These are phyloP conservation scores for Lacanobia wlatinum DNA, from an alignment of 2,888 invertebrate genomes.

Conservation along the genomic window DNA sequence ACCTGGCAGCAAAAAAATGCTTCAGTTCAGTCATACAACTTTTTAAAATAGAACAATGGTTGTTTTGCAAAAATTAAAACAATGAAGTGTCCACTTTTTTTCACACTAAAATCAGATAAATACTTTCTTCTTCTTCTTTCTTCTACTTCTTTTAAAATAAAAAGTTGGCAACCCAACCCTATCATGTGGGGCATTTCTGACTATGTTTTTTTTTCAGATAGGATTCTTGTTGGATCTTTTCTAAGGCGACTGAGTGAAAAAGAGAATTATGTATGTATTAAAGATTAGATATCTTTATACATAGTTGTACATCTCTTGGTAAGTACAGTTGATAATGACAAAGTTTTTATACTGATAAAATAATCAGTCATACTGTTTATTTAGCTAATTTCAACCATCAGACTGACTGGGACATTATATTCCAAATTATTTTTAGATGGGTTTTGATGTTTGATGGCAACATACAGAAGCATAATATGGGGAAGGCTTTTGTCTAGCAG, in stretches of 20 bases:
- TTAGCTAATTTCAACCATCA: background rate
- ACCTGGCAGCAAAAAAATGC: no score
- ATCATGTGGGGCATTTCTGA: background rate
- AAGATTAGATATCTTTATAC: constrained; percentile 7
- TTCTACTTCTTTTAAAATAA: no score
- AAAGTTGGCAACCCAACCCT: no score
- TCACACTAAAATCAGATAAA: no score
- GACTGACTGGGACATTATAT: background rate
- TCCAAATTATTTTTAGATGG: background rate
- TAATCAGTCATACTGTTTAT: constrained; percentile 22
- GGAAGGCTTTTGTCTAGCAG: background rate
- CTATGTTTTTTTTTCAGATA: background rate
- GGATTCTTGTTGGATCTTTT: background rate
- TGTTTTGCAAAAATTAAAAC: no score
- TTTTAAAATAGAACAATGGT: no score
- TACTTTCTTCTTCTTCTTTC: no score
- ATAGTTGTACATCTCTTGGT: background rate
- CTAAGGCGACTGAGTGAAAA: background rate
- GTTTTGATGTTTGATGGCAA: background rate
- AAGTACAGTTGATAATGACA: background rate
- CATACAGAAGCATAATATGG: background rate
- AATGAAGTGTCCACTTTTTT: no score
- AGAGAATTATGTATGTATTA: no score
- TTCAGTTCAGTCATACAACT: no score
- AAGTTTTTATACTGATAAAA: constrained; percentile 16